Base-by-base conservation (phyloP, 2,888 invertebrate species). In the Agrochola macilenta region DNA sequence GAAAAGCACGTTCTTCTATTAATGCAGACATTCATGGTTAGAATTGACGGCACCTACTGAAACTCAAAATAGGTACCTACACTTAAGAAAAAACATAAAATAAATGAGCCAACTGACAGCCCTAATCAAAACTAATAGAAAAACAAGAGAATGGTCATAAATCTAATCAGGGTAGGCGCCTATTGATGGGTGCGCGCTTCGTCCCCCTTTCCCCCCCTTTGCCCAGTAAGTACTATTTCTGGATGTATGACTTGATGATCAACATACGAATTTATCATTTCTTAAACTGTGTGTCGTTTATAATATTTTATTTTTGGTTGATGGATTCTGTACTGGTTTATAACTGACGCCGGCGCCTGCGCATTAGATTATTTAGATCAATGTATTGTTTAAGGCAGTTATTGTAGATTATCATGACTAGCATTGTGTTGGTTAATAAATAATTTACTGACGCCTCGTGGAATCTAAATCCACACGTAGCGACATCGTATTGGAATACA, bases 151-250 rank as follows among this genome's bases (percentile, higher is more conserved):
- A 90, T 82, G 83, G 88, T 85, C 87, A 91, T 94, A 93, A 93
- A 94, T 94, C 91, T 91, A 93, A 94, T 93, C 90, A 93, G 86
- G 87, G 88, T 75, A 91, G 93, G 93, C 87, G 88, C 88, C 87
- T 83, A 80, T 77, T 80, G 87, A 88, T 81, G 78, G 73, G 68
- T 60, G 78, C 49, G 70, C 57, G 72, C 58, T 64, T 57, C 23
- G 8, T 23, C 57, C 46, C 43, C 54, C 26, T 52, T 65, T 61
- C 23, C 1, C 54, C 66, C 30, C 8, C 26, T 58, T 35, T 57
- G 72, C 57, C 54, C 57, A 63, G 74, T 64, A 80, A 66, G 54
- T 69, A 66, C 83, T 84, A 86, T 82, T 80, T 80, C 64, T 79
- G 73, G 65, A 72, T 43, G 60, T 85, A 83, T 81, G 85, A 83